These are phyloP conservation scores for Bufo gargarizans DNA, from an alignment of 2,113 vertebrate species.

Conservation along the genomic window DNA sequence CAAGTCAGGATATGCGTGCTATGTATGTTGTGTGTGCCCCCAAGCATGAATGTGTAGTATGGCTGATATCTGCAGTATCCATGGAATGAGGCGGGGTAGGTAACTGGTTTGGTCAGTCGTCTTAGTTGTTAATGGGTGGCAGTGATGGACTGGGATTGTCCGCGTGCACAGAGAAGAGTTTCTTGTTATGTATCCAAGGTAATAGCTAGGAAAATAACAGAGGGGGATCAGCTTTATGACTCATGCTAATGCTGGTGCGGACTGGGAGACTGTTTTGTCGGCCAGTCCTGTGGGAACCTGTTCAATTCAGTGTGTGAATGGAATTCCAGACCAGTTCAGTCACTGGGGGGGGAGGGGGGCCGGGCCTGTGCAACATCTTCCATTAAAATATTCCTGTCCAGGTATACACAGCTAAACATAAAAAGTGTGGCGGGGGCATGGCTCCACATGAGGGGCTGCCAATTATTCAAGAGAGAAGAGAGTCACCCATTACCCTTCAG, in stretches of 20 bases:
- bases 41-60: constrained; percentile 17
- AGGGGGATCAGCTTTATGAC: background rate
- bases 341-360: background rate
- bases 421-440: too few relatives aligned
- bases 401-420: too few relatives aligned
- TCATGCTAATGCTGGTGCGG: background rate
- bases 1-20: background rate
- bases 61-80: constrained; percentile 20
- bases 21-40: background rate
- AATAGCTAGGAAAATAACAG: constrained; percentile 9
- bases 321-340: background rate
- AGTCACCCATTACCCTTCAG: too few relatives aligned
- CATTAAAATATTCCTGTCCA: too few relatives aligned
- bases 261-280: background rate
- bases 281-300: constrained; percentile 16
- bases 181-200: constrained; percentile 15
- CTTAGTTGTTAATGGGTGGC: background rate
- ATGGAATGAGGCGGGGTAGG: constrained; percentile 26
- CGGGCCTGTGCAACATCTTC: too few relatives aligned
- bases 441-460: too few relatives aligned
- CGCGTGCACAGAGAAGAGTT: background rate
- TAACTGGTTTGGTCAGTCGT: constrained; percentile 49
- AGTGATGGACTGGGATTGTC: background rate
- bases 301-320: constrained; percentile 5
- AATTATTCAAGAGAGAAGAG: too few relatives aligned